Evolutionary conservation across 2,888 invertebrate species (phyloP).

Genomic region (Drepana falcataria): DNA sequence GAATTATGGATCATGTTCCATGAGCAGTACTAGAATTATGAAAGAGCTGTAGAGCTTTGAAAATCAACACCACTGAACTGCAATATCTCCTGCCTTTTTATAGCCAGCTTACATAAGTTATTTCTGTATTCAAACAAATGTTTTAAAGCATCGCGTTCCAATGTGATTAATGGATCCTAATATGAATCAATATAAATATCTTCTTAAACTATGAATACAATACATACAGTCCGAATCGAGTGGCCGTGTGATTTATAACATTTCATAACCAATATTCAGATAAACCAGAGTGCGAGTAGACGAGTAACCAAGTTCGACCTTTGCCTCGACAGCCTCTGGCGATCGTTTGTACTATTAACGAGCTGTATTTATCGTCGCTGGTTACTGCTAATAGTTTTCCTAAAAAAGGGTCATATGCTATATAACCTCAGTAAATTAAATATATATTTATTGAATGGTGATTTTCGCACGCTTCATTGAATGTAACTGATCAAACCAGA

Average conservation of each 20-base stretch:
- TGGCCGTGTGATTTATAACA: not conserved
- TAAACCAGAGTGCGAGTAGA: not conserved
- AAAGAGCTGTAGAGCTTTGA: no score
- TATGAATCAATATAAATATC: no score
- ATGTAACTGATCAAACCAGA: constrained; percentile 2
- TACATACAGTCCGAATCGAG: not conserved
- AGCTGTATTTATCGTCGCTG: constrained; percentile 8
- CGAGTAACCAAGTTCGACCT: constrained; percentile 1
- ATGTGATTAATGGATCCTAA: no score
- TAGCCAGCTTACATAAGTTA: no score
- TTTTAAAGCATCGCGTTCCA: no score
- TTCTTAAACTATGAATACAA: not conserved
- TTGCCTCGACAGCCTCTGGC: not conserved
- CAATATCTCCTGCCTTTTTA: not conserved
- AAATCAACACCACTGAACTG: not conserved
- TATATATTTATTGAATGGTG: constrained; percentile 30
- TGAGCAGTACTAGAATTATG: no score
- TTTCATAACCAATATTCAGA: not conserved
- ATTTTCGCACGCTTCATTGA: constrained; percentile 15
- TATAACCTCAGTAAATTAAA: constrained; percentile 32
- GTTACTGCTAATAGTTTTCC: constrained; percentile 12
- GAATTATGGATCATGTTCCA: not conserved
- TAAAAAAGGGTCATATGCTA: constrained; percentile 23
- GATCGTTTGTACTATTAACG: not conserved
- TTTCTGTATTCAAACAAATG: no score